A percentile compares a stretch with the other conserved stretches of the same genome.
Conservation (phyloP, 2,797 vertebrate genomes). For the Chrysocyon brachyurus region DNA sequence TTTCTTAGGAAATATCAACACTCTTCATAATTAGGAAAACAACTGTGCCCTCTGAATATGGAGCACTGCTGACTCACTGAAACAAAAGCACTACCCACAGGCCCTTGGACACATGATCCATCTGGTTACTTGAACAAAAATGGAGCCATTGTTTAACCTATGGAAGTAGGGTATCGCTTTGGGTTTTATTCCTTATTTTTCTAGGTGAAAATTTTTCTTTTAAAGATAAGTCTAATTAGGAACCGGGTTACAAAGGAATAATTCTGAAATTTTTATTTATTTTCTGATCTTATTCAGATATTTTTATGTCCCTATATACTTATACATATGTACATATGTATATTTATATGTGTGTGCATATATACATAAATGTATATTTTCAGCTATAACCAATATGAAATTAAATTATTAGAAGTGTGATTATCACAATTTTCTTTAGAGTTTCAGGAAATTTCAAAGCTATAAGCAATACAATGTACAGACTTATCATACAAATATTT, state of each 20-base stretch:
- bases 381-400: not conserved
- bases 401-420: not conserved
- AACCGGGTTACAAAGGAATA: not conserved
- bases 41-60: not conserved
- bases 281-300: not conserved
- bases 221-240: not conserved
- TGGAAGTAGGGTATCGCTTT: not conserved
- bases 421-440: not conserved
- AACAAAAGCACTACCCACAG: not conserved
- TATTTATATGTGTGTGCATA: not conserved
- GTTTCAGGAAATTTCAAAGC: slow-evolving; percentile 30
- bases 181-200: not conserved
- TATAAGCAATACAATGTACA: not conserved
- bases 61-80: not conserved
- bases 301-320: not conserved
- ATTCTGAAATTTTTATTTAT: not conserved
- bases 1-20: slow-evolving; percentile 19
- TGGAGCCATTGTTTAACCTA: not conserved
- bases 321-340: too few relatives aligned
- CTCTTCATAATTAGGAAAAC: slow-evolving; percentile 5
- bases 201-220: not conserved
- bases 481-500: not conserved
- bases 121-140: not conserved
- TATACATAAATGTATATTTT: not conserved
- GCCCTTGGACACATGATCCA: not conserved